Evolutionary conservation across 2,113 vertebrate species (phyloP).

Genomic region (Tor tambroides): DNA sequence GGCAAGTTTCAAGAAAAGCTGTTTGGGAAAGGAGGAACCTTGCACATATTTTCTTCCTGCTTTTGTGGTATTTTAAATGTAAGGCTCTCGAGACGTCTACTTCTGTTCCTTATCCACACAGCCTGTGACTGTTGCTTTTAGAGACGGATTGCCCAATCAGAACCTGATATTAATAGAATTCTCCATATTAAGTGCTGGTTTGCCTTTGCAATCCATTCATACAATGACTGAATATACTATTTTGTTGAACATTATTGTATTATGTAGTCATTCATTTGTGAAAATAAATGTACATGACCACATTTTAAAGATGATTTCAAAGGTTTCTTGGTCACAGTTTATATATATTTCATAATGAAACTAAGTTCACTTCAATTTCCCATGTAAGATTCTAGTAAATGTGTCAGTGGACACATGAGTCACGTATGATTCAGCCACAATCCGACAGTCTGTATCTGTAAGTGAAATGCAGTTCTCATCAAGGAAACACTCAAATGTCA

Average conservation of each 20-base stretch:
- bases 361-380: not conserved
- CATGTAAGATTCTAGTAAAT: slow-evolving; percentile 19
- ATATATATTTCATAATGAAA: slow-evolving; percentile 28
- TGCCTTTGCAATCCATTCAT: not conserved
- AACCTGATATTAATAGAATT: slow-evolving; percentile 61
- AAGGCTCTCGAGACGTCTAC: slow-evolving; percentile 43
- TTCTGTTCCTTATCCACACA: slow-evolving; percentile 47
- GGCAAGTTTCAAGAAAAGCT: slow-evolving; percentile 56
- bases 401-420: slow-evolving; percentile 22
- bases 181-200: slow-evolving; percentile 50
- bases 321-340: slow-evolving; percentile 4
- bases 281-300: not conserved
- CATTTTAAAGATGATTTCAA: not conserved
- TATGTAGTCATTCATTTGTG: not conserved
- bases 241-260: not conserved
- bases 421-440: slow-evolving; percentile 5
- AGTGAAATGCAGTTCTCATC: not conserved
- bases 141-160: slow-evolving; percentile 65
- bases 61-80: slow-evolving; percentile 58
- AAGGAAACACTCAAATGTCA: slow-evolving; percentile 18
- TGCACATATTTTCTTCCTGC: slow-evolving; percentile 59
- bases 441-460: not conserved
- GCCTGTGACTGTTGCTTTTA: slow-evolving; percentile 52
- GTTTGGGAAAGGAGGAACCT: slow-evolving; percentile 44
- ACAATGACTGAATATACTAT: not conserved